Evolutionary conservation across 2,113 vertebrate genomes (phyloP).

Genomic region (Rhabdomys dilectus): DNA sequence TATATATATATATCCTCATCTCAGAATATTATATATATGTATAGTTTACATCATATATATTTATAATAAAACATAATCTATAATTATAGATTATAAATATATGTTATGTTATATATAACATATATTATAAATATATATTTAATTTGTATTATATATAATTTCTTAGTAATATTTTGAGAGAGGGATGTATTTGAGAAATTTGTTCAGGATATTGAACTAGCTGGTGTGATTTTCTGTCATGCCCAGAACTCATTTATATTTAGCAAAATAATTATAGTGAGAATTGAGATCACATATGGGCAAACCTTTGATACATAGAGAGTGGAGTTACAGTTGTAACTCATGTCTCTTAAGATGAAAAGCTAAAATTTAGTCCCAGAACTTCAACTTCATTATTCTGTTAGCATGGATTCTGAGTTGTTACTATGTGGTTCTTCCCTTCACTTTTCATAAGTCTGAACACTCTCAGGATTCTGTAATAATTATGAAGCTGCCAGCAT

Average conservation of each 20-base stretch:
- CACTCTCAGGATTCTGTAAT: neutral
- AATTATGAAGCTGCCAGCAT: neutral
- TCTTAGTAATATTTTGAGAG: neutral
- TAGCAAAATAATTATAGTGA: neutral
- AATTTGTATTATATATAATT: neutral
- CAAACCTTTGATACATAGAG: neutral
- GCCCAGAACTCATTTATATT: neutral
- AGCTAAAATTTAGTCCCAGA: neutral
- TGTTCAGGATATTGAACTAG: neutral
- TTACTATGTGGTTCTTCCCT: neutral
- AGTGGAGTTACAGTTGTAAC: neutral
- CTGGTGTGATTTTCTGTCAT: neutral
- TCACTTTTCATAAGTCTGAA: neutral
- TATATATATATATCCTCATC: no score
- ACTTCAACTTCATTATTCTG: neutral
- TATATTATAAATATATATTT: no score
- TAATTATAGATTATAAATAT: no score
- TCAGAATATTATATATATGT: no score
- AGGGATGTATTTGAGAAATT: neutral
- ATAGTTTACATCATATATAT: no score
- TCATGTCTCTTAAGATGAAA: neutral
- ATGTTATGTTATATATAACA: no score
- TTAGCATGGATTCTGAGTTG: neutral
- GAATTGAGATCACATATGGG: neutral
- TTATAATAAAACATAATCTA: no score